Evolutionary conservation across 2,797 vertebrate species (phyloP).

Genomic region (Heteromormyrus szaboi): DNA sequence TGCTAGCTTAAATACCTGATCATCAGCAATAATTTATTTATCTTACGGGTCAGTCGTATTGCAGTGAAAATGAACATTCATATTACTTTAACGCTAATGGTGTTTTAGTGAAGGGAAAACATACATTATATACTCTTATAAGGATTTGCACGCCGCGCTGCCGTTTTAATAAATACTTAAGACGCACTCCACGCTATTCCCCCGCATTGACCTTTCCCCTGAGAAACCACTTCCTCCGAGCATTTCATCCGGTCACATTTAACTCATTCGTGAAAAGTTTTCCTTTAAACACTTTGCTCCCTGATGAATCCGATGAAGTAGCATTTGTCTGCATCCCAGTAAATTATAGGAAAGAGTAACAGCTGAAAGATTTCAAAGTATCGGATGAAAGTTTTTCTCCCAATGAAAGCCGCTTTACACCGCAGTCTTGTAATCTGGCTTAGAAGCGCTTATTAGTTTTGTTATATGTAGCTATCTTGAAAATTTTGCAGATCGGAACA

Average conservation of each 20-base stretch:
- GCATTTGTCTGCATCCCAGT: not conserved
- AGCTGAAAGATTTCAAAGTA: not conserved
- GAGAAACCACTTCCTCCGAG: slow-evolving; percentile 74
- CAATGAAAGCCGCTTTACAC: not conserved
- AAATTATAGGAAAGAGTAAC: not conserved
- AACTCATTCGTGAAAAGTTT: slow-evolving; percentile 68
- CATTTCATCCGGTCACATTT: slow-evolving; percentile 65
- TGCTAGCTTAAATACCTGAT: not conserved
- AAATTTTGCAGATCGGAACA: slow-evolving; percentile 16
- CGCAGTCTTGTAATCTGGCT: not conserved
- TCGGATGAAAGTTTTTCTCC: not conserved
- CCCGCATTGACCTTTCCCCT: slow-evolving; percentile 67
- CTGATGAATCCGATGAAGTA: slow-evolving; percentile 20
- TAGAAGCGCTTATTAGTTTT: slow-evolving; percentile 13
- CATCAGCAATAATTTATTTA: not conserved
- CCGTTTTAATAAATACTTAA: not conserved
- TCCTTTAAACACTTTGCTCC: slow-evolving; percentile 47
- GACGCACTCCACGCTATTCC: not conserved
- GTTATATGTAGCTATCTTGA: slow-evolving; percentile 14
- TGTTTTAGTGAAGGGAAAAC: not conserved
- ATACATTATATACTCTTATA: not conserved
- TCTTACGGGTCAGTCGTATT: not conserved
- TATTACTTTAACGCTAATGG: not conserved
- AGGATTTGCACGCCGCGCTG: not conserved
- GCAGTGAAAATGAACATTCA: not conserved